Evolutionary conservation across 2,113 vertebrate species (phyloP), one percentile per base, ranked within the genome.

Genomic region (Tychaedon coryphoeus): DNA sequence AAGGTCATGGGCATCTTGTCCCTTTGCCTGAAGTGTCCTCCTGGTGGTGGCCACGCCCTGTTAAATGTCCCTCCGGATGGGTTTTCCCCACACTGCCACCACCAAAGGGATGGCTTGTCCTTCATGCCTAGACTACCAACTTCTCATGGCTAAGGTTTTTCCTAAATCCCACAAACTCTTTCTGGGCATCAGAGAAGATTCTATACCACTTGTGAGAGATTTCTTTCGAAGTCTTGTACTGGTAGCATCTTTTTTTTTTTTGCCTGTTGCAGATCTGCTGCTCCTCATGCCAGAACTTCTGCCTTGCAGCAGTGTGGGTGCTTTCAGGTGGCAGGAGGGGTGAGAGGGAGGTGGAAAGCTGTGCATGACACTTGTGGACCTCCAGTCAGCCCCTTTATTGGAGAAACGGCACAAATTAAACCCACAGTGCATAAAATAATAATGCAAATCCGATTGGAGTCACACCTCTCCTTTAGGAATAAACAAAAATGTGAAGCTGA

Each of bases 391-490:
- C 36, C 65, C 36, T 54, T 51, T 51, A 14, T 5, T 58, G 67
- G 56, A 48, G 14, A 10, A 56, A 31, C 19, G 34, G 71, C 45
- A 31, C 29, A 54, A 76, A 80, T 25, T 20, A 67, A 80, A 65
- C 36, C 12, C 14, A 19, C 4, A 5, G 9, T 25, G 14, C 34
- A 11, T 29, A 48, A 65, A 91, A 67, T 56, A 73, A 47, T 10
- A 61, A 22, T 0, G 0, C 15, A 77, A 82, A 56, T 61, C 56
- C 43, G 36, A 9, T 2, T 13, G n/a, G 22, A 48, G 7, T 36
- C 65, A 42, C 12, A 4, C 50, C 34, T 73, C 53, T 45, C 43
- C 43, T 45, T 20, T 19, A 45, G 43, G 19, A 19, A 45, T 17
- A 45, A 45, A 45, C 9, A 43, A 64, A 80, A 76, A 17, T 5